Conservation (phyloP, 2,888 invertebrate species). For the Formica aserva region DNA sequence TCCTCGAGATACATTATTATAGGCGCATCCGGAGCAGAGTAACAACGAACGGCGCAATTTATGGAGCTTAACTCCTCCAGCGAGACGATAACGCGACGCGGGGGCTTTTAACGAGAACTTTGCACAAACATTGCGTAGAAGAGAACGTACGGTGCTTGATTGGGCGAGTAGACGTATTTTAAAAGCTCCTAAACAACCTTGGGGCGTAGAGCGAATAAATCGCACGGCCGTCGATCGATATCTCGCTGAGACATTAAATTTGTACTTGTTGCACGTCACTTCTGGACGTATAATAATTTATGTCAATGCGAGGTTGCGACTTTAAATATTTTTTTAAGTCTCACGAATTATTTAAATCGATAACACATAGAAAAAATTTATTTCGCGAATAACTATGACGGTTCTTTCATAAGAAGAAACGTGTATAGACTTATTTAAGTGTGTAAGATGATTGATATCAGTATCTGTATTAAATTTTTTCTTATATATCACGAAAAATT, state of each 20-base stretch:
- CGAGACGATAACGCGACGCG: slow-evolving; percentile 30
- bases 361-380: not conserved
- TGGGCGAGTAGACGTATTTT: slow-evolving; percentile 17
- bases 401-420: not conserved
- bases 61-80: slow-evolving; percentile 60
- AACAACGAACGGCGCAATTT: slow-evolving; percentile 64
- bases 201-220: slow-evolving; percentile 22
- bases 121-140: not conserved
- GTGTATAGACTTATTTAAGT: not conserved
- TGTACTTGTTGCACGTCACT: slow-evolving; percentile 22
- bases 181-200: slow-evolving; percentile 35
- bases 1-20: slow-evolving; percentile 56
- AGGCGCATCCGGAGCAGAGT: slow-evolving; percentile 50
- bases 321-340: not conserved
- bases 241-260: slow-evolving; percentile 27
- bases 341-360: not conserved
- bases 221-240: slow-evolving; percentile 8
- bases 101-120: slow-evolving; percentile 2
- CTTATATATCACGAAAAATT: not conserved
- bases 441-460: not conserved
- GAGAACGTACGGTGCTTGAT: not conserved
- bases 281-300: slow-evolving; percentile 16
- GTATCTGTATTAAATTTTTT: not conserved
- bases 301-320: not conserved
- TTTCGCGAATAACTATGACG: not conserved